Base-by-base conservation (phyloP, 2,888 invertebrate species). In the Chloroclysta siterata region DNA sequence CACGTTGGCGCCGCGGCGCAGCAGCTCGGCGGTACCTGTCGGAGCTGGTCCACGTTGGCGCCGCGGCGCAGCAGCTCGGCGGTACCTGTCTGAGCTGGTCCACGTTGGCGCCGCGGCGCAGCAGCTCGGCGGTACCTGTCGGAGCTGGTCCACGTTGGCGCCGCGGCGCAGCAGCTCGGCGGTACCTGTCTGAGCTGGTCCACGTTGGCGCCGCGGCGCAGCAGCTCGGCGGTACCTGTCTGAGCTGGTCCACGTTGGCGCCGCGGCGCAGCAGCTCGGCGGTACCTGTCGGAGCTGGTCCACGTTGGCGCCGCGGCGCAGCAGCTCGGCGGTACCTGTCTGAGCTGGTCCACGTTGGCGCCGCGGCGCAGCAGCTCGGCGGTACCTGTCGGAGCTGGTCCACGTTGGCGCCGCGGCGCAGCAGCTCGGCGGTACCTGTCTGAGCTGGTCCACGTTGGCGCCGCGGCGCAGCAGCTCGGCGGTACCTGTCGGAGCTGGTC, bases 191-290 rank as follows among this genome's bases (percentile, higher is more conserved):
- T n/a, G n/a, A n/a, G n/a, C n/a, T n/a, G n/a, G 84, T 98, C 97
- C 48, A 95, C 94, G 60, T 94, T 90, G 0, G 97, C 97, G 42
- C 97, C 97, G 53, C 94, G 95, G 5, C 94, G 90, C 68, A 98
- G 81, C 59, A 99, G 94, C 74, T 95, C 94, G n/a, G 61, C 95
- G 94, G 67, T 97, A 94, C 72, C 97, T 96, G 14, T 96, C 96
- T n/a, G n/a, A n/a, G n/a, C 72, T 95, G 94, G 90, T 99, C 98
- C 0, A 98, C 98, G 90, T 98, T 98, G 99, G 98, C 2, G 98
- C 96, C 5, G 98, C 97, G 94, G 78, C 95, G 95, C 69, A 98
- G 93, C 75, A 99, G 93, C 78, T 95, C 94, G 70, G 96, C 93
- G 62, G 96, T n/a, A n/a, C n/a, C n/a, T n/a, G n/a, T n/a, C n/a